Evolutionary conservation across 2,113 vertebrate genomes (phyloP), one percentile per base, ranked within the genome.

Genomic region (Lampris incognitus): DNA sequence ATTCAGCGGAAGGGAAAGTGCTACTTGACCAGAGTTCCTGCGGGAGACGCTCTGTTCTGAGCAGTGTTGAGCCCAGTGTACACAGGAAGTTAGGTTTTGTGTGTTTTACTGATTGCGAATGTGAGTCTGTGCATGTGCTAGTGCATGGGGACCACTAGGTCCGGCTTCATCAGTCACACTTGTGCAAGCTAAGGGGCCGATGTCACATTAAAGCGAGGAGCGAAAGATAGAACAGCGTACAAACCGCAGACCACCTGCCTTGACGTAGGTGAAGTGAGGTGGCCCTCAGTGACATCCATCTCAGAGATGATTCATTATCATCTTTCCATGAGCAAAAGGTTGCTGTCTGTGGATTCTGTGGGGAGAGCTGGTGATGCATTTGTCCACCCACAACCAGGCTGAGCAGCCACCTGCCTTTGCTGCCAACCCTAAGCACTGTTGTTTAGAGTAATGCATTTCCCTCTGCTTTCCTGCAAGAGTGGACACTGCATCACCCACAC

Each of bases 381-480:
- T 80, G 81, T 79, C 79, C 65, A 24, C 79, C 84, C 62, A 59
- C 81, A 66, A 63, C 36, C 59, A 78, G 85, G 78, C 78, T 72
- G 57, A 0, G 67, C 77, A 84, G 59, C 73, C 66, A 58, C 42
- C 78, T 57, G 73, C 63, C 60, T 76, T 85, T 3, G 49, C 83
- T 86, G 73, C 85, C 86, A 84, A 72, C 76, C 86, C 86, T 85
- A 86, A 86, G 82, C 80, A 78, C 85, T 69, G 81, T 91, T 89
- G 87, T 91, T 90, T 83, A 91, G 87, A 90, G 85, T 86, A 86
- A 90, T 89, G 86, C 79, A 82, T 85, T 78, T 84, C 66, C 76
- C 85, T 82, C 62, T 79, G 85, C 81, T 83, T 83, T 65, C 76
- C 72, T 78, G 62, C 74, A 54, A 68, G 82, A 85, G 83, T 75